A percentile compares a stretch with the other conserved stretches of the same genome.
Evolutionary conservation across 1,140 invertebrate species (phyloP).

Genomic region (Zaprionus nigranus): DNA sequence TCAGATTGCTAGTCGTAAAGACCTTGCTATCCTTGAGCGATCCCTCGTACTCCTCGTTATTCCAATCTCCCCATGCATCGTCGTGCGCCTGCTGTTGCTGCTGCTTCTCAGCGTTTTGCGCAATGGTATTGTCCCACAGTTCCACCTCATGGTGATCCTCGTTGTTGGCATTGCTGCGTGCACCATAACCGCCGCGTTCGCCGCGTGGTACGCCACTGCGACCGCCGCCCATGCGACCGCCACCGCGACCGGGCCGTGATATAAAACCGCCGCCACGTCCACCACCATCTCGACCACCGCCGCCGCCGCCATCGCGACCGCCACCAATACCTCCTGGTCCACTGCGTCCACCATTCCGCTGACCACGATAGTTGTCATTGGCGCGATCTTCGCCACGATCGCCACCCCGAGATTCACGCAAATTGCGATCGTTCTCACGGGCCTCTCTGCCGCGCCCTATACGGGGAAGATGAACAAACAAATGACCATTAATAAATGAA

Average conservation of each 20-base stretch:
- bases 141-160: constrained; percentile 85
- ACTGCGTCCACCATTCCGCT: constrained; percentile 81
- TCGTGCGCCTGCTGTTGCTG: constrained; percentile 77
- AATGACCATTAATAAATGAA: neutral
- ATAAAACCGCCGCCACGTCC: constrained; percentile 86
- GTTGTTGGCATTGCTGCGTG: constrained; percentile 71
- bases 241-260: constrained; percentile 78
- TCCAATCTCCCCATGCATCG: constrained; percentile 90
- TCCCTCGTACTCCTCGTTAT: constrained; percentile 97
- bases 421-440: constrained; percentile 83
- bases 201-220: constrained; percentile 82
- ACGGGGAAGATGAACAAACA: neutral
- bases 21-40: constrained; percentile 97
- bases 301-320: constrained; percentile 85
- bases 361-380: constrained; percentile 80
- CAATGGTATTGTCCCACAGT: constrained; percentile 85
- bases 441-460: constrained; percentile 83
- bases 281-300: constrained; percentile 84
- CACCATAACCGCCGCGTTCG: constrained; percentile 85
- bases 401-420: constrained; percentile 84
- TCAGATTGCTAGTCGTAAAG: constrained; percentile 90
- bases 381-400: constrained; percentile 85
- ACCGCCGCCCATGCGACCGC: constrained; percentile 82
- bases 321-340: constrained; percentile 76
- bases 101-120: constrained; percentile 80